phyloP scores from a whole-genome alignment of 2,888 invertebrate genomes.

The Dicranocentrus wangi region DNA sequence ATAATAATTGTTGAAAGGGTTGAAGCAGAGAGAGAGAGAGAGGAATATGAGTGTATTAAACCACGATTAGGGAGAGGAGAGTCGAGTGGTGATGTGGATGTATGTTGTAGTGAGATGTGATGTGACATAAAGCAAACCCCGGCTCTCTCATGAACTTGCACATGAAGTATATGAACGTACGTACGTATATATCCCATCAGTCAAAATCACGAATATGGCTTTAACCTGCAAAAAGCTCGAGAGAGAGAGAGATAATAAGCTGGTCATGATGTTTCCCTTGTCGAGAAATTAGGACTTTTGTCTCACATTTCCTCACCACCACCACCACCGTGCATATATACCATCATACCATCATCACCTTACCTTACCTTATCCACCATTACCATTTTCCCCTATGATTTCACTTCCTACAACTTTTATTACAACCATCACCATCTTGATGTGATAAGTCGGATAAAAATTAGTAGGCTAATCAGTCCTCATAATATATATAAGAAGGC shows the following conservation, averaged over 20 bases:
- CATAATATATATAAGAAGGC: background rate
- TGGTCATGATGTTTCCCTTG: background rate
- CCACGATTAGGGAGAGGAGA: constrained; percentile 5
- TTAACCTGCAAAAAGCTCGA: too few species aligned
- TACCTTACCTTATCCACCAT: too few species aligned
- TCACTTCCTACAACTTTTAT: too few species aligned
- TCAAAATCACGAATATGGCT: background rate
- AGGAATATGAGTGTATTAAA: too few species aligned
- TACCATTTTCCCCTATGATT: too few species aligned
- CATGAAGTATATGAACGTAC: too few species aligned
- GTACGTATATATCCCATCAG: too few species aligned
- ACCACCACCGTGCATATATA: too few species aligned
- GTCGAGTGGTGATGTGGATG: background rate
- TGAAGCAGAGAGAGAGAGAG: too few species aligned
- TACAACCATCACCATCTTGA: background rate
- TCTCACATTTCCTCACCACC: constrained; percentile 40
- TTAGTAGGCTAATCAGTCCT: background rate
- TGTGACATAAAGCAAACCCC: background rate
- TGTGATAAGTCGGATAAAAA: constrained; percentile 23
- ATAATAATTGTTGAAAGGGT: too few species aligned
- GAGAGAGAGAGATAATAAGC: background rate
- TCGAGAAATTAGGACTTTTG: constrained; percentile 46
- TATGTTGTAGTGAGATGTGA: background rate
- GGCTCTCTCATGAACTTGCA: background rate
- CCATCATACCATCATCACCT: too few species aligned